Evolutionary conservation across 1,140 invertebrate species (phyloP), one percentile per base, ranked within the genome.

Genomic region (Ylistrum balloti): DNA sequence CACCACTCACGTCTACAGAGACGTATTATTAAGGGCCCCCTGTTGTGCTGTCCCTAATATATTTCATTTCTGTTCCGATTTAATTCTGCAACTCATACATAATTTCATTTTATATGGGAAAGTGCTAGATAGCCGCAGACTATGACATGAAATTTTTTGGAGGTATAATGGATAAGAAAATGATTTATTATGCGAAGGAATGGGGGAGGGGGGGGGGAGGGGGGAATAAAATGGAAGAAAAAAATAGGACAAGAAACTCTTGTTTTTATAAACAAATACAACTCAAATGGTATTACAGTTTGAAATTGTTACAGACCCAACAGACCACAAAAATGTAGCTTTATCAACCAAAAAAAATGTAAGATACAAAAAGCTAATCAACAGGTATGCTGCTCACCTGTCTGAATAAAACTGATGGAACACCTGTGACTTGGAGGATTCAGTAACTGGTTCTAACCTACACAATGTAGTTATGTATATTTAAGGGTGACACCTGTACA

Each of bases 341-440:
- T 1, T 74, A n/a, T 74, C 56, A 74, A 74, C 56, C n/a, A 74
- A n/a, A 17, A 17, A 3, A n/a, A n/a, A n/a, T n/a, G n/a, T n/a
- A 28, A 17, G 22, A 74, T 74, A 74, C 56, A 74, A 74, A n/a
- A 74, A 28, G 56, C 56, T 74, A 74, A 74, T 74, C 56, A 74
- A 74, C 56, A 74, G 56, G 56, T 28, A 74, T 74, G 56, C n/a
- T n/a, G n/a, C 22, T 28, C 56, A 74, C 56, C 56, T 74, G 56
- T 74, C 56, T n/a, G 56, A 28, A 17, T 45, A 13, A 9, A 74
- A 48, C 1, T 28, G n/a, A 74, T 74, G 56, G 22, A n/a, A 74
- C 56, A 74, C 56, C 56, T 74, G 56, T 74, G 56, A 38, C 35
- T 13, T 5, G 13, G 35, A 38, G n/a, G 9, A 45, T 17, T 17